Conservation (phyloP, 2,113 vertebrate genomes). For the Bombycilla garrulus region DNA sequence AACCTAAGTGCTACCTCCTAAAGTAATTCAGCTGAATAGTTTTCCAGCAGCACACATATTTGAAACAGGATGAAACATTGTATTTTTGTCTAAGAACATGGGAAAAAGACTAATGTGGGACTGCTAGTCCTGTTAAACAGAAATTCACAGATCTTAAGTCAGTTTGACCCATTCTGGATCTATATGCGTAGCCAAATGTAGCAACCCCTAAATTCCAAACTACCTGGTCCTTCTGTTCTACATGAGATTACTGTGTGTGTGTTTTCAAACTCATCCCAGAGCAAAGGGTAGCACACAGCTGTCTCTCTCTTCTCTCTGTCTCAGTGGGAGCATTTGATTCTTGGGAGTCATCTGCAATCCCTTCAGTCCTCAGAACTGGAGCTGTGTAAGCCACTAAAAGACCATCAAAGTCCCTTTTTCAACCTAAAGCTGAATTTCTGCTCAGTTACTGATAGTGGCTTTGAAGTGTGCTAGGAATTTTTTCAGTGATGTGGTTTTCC, state of each 20-base stretch:
- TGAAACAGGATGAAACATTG: background rate
- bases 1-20: background rate
- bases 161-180: background rate
- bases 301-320: background rate
- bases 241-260: background rate
- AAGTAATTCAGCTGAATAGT: conserved; percentile 36
- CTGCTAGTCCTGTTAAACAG: background rate
- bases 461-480: background rate
- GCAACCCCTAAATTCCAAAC: background rate
- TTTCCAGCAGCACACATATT: conserved; percentile 18
- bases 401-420: background rate
- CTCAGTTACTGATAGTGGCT: background rate
- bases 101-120: background rate
- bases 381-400: background rate
- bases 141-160: background rate
- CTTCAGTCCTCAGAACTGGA: background rate
- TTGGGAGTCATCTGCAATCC: background rate
- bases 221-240: background rate
- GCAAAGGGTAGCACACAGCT: background rate
- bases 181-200: background rate
- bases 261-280: background rate
- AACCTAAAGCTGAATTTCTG: background rate
- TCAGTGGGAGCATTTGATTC: background rate
- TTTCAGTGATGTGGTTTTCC: background rate
- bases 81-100: background rate